These are phyloP conservation scores for Luperina testacea DNA, from an alignment of 2,888 invertebrate genomes.

Conservation along the genomic window DNA sequence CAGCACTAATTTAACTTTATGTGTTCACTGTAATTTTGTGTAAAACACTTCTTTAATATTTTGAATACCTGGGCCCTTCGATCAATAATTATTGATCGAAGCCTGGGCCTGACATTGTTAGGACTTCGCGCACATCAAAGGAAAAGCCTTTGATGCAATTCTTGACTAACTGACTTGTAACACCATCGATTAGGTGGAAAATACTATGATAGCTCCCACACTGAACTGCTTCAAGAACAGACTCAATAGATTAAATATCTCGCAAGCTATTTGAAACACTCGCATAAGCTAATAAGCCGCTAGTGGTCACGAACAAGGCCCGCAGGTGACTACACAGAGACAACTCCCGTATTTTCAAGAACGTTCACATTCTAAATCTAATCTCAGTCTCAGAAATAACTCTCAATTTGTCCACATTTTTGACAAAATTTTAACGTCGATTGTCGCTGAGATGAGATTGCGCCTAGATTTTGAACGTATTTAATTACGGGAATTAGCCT, in stretches of 20 bases:
- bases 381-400: not conserved
- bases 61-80: not conserved
- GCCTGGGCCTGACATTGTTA: not conserved
- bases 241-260: not conserved
- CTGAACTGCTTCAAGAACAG: not conserved
- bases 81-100: too few relatives aligned
- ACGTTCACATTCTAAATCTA: not conserved
- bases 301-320: too few relatives aligned
- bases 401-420: not conserved
- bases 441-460: not conserved
- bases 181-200: not conserved
- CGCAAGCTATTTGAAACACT: not conserved
- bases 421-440: not conserved
- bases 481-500: not conserved
- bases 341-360: not conserved
- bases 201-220: not conserved
- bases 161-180: not conserved
- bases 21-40: constrained; percentile 25
- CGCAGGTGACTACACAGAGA: not conserved
- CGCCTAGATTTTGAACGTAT: not conserved
- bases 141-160: not conserved
- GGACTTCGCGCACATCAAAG: not conserved
- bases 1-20: constrained; percentile 1
- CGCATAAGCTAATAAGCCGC: not conserved
- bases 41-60: constrained; percentile 9